These are phyloP conservation scores for Pangasianodon gigas DNA, from an alignment of 2,113 vertebrate species.

Conservation along the genomic window DNA sequence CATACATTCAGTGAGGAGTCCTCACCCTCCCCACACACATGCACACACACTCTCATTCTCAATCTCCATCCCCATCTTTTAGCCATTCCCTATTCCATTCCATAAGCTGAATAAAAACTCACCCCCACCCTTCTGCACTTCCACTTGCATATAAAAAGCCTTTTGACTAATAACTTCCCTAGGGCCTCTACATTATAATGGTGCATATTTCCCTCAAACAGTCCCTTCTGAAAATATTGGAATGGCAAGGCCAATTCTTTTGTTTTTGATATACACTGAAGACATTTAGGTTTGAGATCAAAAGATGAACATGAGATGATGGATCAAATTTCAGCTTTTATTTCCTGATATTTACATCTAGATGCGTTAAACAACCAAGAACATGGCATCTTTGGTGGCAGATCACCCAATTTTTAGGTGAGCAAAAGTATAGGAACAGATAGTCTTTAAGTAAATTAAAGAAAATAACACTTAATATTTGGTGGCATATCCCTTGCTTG, in stretches of 20 bases:
- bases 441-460: too few relatives aligned
- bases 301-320: too few relatives aligned
- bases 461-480: too few relatives aligned
- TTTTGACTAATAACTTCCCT: conserved; percentile 11
- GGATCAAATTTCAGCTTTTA: too few relatives aligned
- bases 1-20: not conserved
- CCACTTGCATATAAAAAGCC: conserved; percentile 20
- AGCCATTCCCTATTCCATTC: not conserved
- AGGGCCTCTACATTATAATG: not conserved
- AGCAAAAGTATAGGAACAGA: too few relatives aligned
- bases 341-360: too few relatives aligned
- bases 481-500: too few relatives aligned
- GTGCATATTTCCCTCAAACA: conserved; percentile 15
- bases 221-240: not conserved
- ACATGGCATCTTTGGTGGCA: too few relatives aligned
- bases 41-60: not conserved
- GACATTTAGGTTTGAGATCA: too few relatives aligned
- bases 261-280: too few relatives aligned
- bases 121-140: not conserved
- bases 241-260: not conserved
- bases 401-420: too few relatives aligned
- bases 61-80: not conserved
- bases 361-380: too few relatives aligned
- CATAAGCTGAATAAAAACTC: conserved; percentile 21
- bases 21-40: not conserved